Base-by-base conservation (phyloP, 2,113 vertebrate genomes). In the Ptychochromis oligacanthus region DNA sequence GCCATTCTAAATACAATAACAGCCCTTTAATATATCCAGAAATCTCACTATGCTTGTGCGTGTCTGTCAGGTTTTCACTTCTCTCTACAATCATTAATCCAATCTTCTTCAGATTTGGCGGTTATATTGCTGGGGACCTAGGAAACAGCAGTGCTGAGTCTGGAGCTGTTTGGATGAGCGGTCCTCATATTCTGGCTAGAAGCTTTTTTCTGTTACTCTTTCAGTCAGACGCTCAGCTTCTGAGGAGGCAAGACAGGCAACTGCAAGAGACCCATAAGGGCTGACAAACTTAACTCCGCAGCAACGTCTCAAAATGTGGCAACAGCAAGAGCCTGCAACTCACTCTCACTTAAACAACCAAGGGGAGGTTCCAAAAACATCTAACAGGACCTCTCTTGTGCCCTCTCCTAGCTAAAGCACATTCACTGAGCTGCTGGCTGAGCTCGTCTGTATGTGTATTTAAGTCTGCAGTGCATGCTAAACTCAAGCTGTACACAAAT, bases 241-340 rank as follows among this genome's bases (percentile, higher is more conserved):
- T 70, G 43, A 70, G 65, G 65, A 24, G 49, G 65, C 40, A 52
- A 52, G 65, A 72, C 26, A 72, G 67, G 46, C 26, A 72, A 72
- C 67, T 72, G 67, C 67, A n/a, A 70, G 43, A 72, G 65, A 72
- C 43, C 65, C 43, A 52, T 72, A 72, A 72, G 65, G 24, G 65
- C 65, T 72, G 43, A 72, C 28, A 31, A 31, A 31, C 28, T 31
- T 31, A 31, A 31, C 65, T 72, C 65, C 65, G 52, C 24, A 72
- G 65, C 65, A 72, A 72, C 54, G 52, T 72, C 67, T 72, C 18
- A 72, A n/a, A 54, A 52, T 72, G 67, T 72, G 67, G 67, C 46
- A 72, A 54, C 67, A 72, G 26, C 46, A 72, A n/a, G 11, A 72
- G 43, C 28, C 17, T 72, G 65, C 65, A 72, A 72, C 65, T 72